Conservation (phyloP, 2,113 vertebrate species). For the Nasalis larvatus region DNA sequence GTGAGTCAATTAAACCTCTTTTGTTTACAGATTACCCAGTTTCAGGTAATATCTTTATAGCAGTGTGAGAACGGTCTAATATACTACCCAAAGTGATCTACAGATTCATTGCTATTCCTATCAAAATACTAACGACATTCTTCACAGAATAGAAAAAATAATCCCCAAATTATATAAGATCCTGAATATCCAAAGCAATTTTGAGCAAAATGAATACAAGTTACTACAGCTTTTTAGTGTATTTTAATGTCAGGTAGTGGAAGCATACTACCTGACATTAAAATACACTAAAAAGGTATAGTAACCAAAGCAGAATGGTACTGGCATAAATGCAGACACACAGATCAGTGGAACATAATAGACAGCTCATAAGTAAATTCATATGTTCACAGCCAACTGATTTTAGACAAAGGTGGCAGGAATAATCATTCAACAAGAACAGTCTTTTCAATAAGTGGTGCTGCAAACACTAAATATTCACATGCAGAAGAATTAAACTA, state of each 20-base stretch:
- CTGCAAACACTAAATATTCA: not conserved
- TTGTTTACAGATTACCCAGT: too few relatives aligned
- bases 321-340: not conserved
- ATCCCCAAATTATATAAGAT: not conserved
- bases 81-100: not conserved
- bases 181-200: not conserved
- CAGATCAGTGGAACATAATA: not conserved
- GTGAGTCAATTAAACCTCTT: too few relatives aligned
- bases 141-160: not conserved
- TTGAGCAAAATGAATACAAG: not conserved
- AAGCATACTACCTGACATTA: not conserved
- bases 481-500: not conserved
- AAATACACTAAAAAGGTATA: not conserved
- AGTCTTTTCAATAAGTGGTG: not conserved
- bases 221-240: too few relatives aligned
- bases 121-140: not conserved
- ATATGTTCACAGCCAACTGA: not conserved
- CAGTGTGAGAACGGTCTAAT: too few relatives aligned
- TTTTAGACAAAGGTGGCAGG: not conserved
- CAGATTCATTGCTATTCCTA: not conserved
- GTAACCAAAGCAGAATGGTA: not conserved
- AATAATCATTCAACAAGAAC: not conserved
- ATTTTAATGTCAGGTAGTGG: too few relatives aligned
- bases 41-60: too few relatives aligned
- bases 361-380: not conserved